Conservation (phyloP, 1,140 invertebrate genomes). For the Penaeus chinensis region DNA sequence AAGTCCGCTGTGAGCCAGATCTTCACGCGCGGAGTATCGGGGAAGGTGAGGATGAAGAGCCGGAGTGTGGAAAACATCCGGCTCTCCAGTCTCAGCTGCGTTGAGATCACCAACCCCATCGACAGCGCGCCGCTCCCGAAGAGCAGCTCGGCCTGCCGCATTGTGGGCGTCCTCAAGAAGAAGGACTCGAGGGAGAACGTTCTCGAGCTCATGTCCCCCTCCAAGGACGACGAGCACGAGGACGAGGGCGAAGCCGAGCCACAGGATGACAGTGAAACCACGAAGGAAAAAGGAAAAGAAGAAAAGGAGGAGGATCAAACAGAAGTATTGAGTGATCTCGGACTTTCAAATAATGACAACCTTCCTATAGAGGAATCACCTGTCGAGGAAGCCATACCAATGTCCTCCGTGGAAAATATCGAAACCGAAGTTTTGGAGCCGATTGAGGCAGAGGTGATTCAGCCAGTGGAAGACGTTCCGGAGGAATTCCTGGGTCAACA, state of each 20-base stretch:
- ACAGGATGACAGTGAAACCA: neutral
- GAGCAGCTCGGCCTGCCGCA: constrained; percentile 37
- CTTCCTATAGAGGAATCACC: too few relatives aligned
- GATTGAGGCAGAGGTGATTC: too few relatives aligned
- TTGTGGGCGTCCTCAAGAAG: constrained; percentile 52
- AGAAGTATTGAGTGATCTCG: too few relatives aligned
- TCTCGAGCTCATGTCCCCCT: constrained; percentile 12
- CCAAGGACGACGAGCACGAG: neutral
- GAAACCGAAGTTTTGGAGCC: too few relatives aligned
- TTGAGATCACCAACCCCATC: constrained; percentile 32
- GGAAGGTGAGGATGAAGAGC: constrained; percentile 37
- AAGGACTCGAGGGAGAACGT: constrained; percentile 42
- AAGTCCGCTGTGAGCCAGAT: constrained; percentile 47
- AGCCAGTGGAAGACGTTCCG: neutral
- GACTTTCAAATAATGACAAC: too few relatives aligned
- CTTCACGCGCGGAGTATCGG: constrained; percentile 50
- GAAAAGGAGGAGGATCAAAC: too few relatives aligned
- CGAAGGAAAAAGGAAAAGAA: too few relatives aligned
- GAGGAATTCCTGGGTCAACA: neutral
- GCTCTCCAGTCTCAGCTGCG: constrained; percentile 48
- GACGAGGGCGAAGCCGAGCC: neutral
- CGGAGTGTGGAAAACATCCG: constrained; percentile 54
- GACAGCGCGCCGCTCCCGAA: constrained; percentile 1
- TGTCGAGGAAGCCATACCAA: too few relatives aligned
- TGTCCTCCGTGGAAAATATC: too few relatives aligned